Conservation (phyloP, 2,797 vertebrate species). For the Prionace glauca region DNA sequence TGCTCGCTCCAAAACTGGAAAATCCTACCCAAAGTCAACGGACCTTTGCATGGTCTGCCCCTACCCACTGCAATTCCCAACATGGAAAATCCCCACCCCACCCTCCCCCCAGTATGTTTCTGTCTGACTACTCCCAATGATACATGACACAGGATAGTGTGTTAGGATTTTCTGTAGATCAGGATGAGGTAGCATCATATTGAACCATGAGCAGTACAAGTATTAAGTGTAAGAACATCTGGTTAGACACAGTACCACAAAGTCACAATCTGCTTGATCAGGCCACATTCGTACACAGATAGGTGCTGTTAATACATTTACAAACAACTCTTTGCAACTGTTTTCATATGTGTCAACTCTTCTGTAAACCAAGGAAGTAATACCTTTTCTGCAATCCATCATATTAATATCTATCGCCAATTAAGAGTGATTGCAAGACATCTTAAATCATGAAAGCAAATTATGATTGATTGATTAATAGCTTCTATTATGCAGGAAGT, state of each 20-base stretch:
- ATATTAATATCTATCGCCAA: background rate
- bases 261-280: background rate
- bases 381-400: background rate
- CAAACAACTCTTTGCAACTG: background rate
- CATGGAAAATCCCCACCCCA: no score
- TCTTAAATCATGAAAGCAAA: slow-evolving; percentile 5
- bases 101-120: background rate
- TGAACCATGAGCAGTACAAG: background rate
- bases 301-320: background rate
- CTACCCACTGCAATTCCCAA: no score
- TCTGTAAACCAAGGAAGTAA: background rate
- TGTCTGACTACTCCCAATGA: background rate
- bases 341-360: background rate
- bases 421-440: background rate
- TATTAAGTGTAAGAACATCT: background rate
- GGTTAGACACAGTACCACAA: background rate
- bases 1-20: no score
- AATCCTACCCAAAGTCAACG: no score
- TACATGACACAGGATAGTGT: background rate
- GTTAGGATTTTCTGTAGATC: background rate
- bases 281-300: background rate
- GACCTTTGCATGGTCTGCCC: no score
- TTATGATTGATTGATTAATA: background rate
- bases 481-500: background rate
- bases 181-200: background rate